phyloP scores from a whole-genome alignment of 1,140 invertebrate genomes.

The Ostrea edulis region DNA sequence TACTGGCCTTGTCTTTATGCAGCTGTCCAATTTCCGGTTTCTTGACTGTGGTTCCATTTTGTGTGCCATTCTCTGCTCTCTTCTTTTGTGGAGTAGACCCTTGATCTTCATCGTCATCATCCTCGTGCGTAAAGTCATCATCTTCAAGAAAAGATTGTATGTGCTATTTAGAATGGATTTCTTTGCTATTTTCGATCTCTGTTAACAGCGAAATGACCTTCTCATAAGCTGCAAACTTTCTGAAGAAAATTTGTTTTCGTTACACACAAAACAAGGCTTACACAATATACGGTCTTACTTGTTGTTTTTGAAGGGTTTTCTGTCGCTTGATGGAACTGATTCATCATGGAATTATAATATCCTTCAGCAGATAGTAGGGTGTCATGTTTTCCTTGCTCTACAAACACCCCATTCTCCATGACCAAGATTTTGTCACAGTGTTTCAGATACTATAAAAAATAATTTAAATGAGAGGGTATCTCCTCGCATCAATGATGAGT shows the following conservation, averaged over 20 bases:
- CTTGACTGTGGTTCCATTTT: background rate
- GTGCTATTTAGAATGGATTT: no score
- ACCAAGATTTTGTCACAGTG: constrained; percentile 82
- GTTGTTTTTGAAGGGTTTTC: constrained; percentile 25
- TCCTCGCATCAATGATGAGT: background rate
- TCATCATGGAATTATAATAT: constrained; percentile 56
- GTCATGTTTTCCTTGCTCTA: constrained; percentile 73
- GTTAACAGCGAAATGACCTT: no score
- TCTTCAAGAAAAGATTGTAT: background rate
- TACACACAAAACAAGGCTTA: background rate
- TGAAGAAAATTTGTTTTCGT: no score
- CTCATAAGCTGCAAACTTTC: no score
- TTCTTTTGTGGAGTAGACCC: background rate
- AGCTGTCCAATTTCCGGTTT: constrained; percentile 1
- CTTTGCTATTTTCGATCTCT: no score
- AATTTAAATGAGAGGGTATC: background rate
- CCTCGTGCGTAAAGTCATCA: background rate
- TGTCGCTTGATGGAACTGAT: constrained; percentile 47
- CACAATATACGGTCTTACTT: background rate
- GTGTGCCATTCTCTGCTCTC: background rate
- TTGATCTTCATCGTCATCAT: background rate
- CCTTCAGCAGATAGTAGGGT: constrained; percentile 63
- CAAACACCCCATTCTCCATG: constrained; percentile 74
- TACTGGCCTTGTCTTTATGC: background rate
- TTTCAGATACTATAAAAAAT: constrained; percentile 72